Evolutionary conservation across 1,140 invertebrate genomes (phyloP).

Genomic region (Caenorhabditis briggsae): DNA sequence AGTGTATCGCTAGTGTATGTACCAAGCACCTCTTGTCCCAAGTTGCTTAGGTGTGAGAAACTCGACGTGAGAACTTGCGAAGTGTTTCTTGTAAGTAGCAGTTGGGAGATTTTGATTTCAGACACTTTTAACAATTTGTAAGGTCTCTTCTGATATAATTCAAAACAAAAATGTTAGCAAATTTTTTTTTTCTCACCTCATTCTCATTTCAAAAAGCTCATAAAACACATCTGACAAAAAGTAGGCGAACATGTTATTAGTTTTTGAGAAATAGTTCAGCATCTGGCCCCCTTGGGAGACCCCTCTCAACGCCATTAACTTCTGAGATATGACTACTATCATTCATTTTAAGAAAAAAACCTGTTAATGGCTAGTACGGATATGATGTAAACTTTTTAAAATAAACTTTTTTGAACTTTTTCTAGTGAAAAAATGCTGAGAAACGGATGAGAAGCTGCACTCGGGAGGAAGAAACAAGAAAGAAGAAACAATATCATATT

Average conservation of each 20-base stretch:
- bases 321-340: slow-evolving; percentile 31
- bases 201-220: not conserved
- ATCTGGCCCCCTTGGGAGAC: not conserved
- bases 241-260: slow-evolving; percentile 35
- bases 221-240: not conserved
- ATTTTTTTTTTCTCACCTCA: not conserved
- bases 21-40: slow-evolving; percentile 29
- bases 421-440: not conserved
- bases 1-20: slow-evolving; percentile 17
- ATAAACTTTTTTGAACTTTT: not conserved
- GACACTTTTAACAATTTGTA: not conserved
- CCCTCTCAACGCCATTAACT: slow-evolving; percentile 11
- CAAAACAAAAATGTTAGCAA: not conserved
- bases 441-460: not conserved
- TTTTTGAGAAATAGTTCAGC: not conserved
- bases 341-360: slow-evolving; percentile 30
- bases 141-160: not conserved
- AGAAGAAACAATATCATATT: slow-evolving; percentile 48
- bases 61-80: slow-evolving; percentile 10
- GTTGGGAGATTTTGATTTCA: not conserved
- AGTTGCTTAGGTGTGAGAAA: slow-evolving; percentile 47
- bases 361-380: slow-evolving; percentile 34
- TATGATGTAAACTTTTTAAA: not conserved
- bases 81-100: not conserved
- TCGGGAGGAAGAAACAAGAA: slow-evolving; percentile 3